Evolutionary conservation across 35 echinoderm and acorn worm species (phyloP).

Genomic region (Ptychodera flava): DNA sequence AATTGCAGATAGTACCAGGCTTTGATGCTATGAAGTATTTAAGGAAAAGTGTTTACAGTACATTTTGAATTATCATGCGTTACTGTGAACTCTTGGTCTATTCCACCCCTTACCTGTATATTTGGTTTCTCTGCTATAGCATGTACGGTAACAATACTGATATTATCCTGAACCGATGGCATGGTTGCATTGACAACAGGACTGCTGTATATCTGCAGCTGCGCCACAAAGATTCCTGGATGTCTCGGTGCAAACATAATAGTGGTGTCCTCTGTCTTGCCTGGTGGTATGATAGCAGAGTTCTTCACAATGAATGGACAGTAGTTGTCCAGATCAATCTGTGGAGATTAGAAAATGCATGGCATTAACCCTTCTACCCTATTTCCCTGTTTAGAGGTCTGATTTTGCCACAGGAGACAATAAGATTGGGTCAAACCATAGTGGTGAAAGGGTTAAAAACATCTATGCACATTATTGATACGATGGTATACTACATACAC

Average conservation of each 20-base stretch:
- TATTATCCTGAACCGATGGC: conserved; percentile 4
- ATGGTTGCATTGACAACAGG: conserved; percentile 54
- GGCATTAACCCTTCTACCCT: not conserved
- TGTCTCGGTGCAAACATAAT: conserved; percentile 76
- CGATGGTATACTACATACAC: too few species aligned
- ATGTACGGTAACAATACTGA: conserved; percentile 49
- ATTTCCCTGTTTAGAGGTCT: too few species aligned
- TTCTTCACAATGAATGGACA: conserved; percentile 51
- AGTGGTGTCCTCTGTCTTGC: conserved; percentile 63
- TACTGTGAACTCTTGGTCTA: too few species aligned
- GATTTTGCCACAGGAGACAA: too few species aligned
- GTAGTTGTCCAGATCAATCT: conserved; percentile 12
- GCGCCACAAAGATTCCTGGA: conserved; percentile 69
- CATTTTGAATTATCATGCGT: too few species aligned
- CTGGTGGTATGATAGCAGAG: conserved; percentile 55
- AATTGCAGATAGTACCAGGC: too few species aligned
- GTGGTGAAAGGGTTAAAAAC: not conserved
- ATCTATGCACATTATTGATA: too few species aligned
- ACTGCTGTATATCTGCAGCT: conserved; percentile 55
- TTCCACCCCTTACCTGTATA: conserved; percentile 85
- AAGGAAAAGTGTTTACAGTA: too few species aligned
- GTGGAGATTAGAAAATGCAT: not conserved
- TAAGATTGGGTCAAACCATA: too few species aligned
- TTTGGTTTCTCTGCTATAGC: conserved; percentile 72
- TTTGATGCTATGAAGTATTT: too few species aligned